phyloP scores from a whole-genome alignment of 2,888 invertebrate species.

The Drosophila macrothrix region DNA sequence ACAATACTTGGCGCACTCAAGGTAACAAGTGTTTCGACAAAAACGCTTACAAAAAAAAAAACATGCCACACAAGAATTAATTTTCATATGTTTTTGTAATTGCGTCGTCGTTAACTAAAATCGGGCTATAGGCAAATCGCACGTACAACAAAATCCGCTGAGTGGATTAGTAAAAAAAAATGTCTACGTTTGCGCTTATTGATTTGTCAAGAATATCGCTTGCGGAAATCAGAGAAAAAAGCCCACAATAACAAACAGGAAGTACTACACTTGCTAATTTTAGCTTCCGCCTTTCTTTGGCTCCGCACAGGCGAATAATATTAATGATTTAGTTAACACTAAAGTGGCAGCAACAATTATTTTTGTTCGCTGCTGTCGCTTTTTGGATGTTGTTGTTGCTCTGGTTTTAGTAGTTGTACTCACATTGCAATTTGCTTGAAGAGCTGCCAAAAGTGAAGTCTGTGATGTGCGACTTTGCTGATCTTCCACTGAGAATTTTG shows the following conservation, averaged over 20 bases:
- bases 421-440: conserved; percentile 48
- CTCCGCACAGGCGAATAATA: not conserved
- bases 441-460: conserved; percentile 41
- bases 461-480: conserved; percentile 31
- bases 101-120: conserved; percentile 47
- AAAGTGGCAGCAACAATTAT: conserved; percentile 8
- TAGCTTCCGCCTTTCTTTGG: conserved; percentile 67
- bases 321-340: conserved; percentile 5
- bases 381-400: conserved; percentile 6
- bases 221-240: conserved; percentile 50
- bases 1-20: conserved; percentile 49
- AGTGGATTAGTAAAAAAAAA: not conserved
- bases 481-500: conserved; percentile 74
- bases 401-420: conserved; percentile 31
- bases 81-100: conserved; percentile 46
- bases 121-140: conserved; percentile 38
- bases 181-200: conserved; percentile 50
- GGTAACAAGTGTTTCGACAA: conserved; percentile 72
- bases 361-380: conserved; percentile 8
- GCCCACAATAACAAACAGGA: conserved; percentile 60
- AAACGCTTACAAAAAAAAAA: conserved; percentile 37
- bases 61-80: conserved; percentile 53
- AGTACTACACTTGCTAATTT: conserved; percentile 26
- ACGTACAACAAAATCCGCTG: conserved; percentile 30
- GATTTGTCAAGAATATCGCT: conserved; percentile 67